Conservation (phyloP, 1,140 invertebrate genomes). For the Metopolophium dirhodum region DNA sequence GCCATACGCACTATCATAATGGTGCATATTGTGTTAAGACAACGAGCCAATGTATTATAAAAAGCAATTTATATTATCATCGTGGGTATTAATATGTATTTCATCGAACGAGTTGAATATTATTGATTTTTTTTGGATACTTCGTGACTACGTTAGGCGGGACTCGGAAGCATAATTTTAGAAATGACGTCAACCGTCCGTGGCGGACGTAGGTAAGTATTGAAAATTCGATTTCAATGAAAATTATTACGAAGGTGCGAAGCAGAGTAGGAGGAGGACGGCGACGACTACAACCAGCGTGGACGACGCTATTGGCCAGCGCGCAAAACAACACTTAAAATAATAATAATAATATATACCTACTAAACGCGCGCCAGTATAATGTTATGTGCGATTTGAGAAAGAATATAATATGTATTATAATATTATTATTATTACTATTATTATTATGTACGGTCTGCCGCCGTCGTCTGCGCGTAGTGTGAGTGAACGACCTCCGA, state of each 20-base stretch:
- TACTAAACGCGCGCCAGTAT: neutral
- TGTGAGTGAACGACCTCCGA: conserved; percentile 56
- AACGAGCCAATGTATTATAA: neutral
- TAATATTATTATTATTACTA: conserved; percentile 4
- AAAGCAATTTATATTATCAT: neutral
- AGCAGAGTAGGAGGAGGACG: neutral
- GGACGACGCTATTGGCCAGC: neutral
- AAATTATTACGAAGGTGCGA: neutral
- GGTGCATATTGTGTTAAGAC: neutral
- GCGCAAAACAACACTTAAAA: neutral
- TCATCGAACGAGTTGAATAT: neutral
- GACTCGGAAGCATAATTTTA: neutral
- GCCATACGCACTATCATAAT: neutral
- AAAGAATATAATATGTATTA: neutral
- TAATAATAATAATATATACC: neutral
- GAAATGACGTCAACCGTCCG: neutral
- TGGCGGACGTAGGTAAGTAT: neutral
- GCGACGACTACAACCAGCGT: no score
- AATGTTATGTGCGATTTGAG: neutral
- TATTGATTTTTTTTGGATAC: neutral
- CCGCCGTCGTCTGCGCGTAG: neutral
- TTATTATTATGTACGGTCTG: neutral
- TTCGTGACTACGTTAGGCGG: neutral
- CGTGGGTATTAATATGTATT: no score
- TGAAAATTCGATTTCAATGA: neutral